Evolutionary conservation across 2,888 invertebrate genomes (phyloP).

Genomic region (Cyclophora albipunctata): DNA sequence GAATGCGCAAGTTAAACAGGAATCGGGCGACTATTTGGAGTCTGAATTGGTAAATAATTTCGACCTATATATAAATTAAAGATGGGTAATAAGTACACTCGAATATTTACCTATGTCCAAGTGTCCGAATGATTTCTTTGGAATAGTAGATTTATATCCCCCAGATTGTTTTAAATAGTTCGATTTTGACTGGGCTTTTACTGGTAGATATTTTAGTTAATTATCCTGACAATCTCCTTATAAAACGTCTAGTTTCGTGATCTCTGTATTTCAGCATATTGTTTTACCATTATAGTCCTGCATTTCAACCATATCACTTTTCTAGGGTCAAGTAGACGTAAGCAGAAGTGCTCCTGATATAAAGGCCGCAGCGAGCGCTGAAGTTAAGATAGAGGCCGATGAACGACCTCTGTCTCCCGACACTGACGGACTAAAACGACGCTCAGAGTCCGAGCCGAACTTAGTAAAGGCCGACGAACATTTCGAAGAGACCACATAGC

Average conservation of each 20-base stretch:
- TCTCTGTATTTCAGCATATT: too few species aligned
- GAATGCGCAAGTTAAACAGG: constrained; percentile 60
- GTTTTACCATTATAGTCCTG: neutral
- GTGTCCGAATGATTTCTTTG: too few species aligned
- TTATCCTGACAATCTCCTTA: too few species aligned
- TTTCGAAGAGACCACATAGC: constrained; percentile 49
- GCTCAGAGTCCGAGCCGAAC: constrained; percentile 80
- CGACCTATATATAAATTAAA: too few species aligned
- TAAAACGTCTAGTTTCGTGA: too few species aligned
- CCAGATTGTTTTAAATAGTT: too few species aligned
- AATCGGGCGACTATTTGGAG: constrained; percentile 51
- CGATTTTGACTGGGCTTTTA: too few species aligned
- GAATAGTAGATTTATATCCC: too few species aligned
- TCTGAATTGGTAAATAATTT: constrained; percentile 44
- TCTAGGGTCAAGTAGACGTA: constrained; percentile 50
- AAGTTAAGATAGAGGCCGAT: constrained; percentile 22
- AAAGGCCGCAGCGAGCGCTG: constrained; percentile 41
- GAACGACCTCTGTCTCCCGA: constrained; percentile 47
- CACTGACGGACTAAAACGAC: constrained; percentile 66
- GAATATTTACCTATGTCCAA: too few species aligned
- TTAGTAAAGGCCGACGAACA: constrained; percentile 69
- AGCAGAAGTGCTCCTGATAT: constrained; percentile 79
- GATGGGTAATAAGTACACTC: too few species aligned
- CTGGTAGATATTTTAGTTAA: too few species aligned
- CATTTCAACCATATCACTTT: neutral